Evolutionary conservation across 2,888 invertebrate species (phyloP), one percentile per base, ranked within the genome.

Genomic region (Oligia strigilis): DNA sequence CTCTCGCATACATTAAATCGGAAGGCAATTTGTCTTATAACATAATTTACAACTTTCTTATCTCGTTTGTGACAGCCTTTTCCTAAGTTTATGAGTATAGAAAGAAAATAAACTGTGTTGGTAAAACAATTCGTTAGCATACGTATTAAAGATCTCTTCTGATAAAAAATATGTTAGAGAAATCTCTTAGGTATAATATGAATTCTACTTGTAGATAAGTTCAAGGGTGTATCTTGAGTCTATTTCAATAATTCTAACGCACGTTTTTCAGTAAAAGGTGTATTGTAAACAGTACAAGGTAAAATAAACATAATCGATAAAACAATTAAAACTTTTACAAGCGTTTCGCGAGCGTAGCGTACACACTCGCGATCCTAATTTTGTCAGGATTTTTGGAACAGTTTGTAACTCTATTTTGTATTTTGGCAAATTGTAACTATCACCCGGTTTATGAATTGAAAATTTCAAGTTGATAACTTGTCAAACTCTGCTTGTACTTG

Each of bases 31-130:
- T 76, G 87, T 87, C 77, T 71, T n/a, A n/a, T n/a, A 52, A 70
- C 69, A 75, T 80, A 87, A 82, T 87, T 77, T 82, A 87, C 46
- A 55, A 70, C 75, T 72, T 52, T 81, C 80, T 71, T 87, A 84
- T 87, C 84, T 85, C 29, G 40, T 52, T 46, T 71, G 0, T 3
- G 69, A 72, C 75, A 1, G 58, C 11, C 49, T 78, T 84, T 87
- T 76, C 52, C 17, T 13, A n/a, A 43, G 65, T 87, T 86, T 85
- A 87, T 80, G 75, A 76, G 75, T 75, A 78, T 72, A 17, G 43
- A 65, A 6, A 85, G 77, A 82, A 82, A 86, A 76, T 52, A 71
- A 29, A 65, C 36, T 62, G 43, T 81, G 55, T 70, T 52, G 2
- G 60, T 75, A 58, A 75, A 85, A 87, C 58, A 71, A 71, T 75